Percentiles rank a stretch among this genome's conserved stretches.
Conservation (phyloP, 2,113 vertebrate species). For the Anser cygnoides region DNA sequence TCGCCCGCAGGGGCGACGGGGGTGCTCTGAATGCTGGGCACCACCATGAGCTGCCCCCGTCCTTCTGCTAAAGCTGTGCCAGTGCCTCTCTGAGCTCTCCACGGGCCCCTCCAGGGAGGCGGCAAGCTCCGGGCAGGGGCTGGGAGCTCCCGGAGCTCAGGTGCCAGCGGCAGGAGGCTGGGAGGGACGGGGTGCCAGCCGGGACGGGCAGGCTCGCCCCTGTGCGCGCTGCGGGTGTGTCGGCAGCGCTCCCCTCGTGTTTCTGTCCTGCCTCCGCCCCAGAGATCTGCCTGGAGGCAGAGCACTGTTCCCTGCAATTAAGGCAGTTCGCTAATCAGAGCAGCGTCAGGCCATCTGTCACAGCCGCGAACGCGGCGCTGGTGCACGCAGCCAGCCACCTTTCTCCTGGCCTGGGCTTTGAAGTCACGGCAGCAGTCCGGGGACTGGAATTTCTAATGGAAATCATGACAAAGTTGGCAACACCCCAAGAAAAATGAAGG, state of each 20-base stretch:
- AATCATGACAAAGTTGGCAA: not conserved
- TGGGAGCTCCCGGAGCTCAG: not conserved
- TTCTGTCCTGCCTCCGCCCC: not conserved
- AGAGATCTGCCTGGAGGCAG: not conserved
- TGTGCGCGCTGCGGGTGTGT: not conserved
- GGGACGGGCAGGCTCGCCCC: fast-evolving
- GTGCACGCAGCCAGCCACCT: not conserved
- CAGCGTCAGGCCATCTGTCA: not conserved
- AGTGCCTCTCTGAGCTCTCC: not conserved
- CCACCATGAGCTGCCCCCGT: not conserved
- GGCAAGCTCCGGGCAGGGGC: fast-evolving
- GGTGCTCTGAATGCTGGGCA: not conserved
- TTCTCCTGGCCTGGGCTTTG: not conserved
- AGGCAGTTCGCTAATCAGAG: not conserved
- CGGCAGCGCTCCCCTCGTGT: not conserved
- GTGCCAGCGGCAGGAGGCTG: fast-evolving
- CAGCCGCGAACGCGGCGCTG: fast-evolving
- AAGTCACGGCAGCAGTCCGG: not conserved
- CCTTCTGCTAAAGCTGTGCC: not conserved
- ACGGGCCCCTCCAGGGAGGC: not conserved
- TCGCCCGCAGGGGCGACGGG: not conserved
- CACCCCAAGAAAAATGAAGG: not conserved
- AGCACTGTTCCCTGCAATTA: not conserved
- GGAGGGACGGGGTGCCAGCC: fast-evolving
- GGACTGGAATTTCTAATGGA: not conserved